phyloP scores from a whole-genome alignment of 2,888 invertebrate genomes.

The Cataglyphis cursor region DNA sequence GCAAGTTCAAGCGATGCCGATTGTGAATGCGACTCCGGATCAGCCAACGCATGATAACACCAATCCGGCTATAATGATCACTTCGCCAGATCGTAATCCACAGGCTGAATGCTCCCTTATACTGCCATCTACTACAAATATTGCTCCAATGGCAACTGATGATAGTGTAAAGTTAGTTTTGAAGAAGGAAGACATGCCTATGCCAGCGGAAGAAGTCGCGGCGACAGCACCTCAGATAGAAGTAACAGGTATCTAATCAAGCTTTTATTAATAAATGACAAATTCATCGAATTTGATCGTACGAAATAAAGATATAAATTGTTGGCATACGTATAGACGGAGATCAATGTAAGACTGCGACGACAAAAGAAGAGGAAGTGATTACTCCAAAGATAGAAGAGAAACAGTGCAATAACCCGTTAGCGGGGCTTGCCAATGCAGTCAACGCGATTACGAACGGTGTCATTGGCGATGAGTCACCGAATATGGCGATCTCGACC shows the following conservation, averaged over 20 bases:
- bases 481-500: conserved; percentile 68
- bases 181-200: conserved; percentile 79
- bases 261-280: conserved; percentile 27
- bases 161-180: conserved; percentile 67
- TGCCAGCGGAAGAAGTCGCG: conserved; percentile 69
- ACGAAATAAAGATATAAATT: background rate
- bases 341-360: conserved; percentile 74
- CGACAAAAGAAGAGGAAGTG: conserved; percentile 81
- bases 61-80: conserved; percentile 71
- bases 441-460: conserved; percentile 85
- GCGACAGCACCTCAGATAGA: conserved; percentile 62
- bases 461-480: conserved; percentile 78
- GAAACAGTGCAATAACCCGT: conserved; percentile 84
- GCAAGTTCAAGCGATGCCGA: conserved; percentile 82
- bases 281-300: background rate
- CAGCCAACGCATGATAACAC: conserved; percentile 75
- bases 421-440: conserved; percentile 84
- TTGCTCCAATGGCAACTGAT: conserved; percentile 68
- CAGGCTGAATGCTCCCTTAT: conserved; percentile 80
- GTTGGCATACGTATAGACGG: conserved; percentile 67
- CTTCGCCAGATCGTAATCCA: conserved; percentile 77
- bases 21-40: conserved; percentile 78
- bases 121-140: conserved; percentile 76
- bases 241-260: conserved; percentile 61
- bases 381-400: conserved; percentile 81